Percentiles rank a stretch among this genome's conserved stretches.
These are phyloP conservation scores for Cryptocephalus moraei DNA, from an alignment of 2,888 invertebrate species.

Conservation along the genomic window DNA sequence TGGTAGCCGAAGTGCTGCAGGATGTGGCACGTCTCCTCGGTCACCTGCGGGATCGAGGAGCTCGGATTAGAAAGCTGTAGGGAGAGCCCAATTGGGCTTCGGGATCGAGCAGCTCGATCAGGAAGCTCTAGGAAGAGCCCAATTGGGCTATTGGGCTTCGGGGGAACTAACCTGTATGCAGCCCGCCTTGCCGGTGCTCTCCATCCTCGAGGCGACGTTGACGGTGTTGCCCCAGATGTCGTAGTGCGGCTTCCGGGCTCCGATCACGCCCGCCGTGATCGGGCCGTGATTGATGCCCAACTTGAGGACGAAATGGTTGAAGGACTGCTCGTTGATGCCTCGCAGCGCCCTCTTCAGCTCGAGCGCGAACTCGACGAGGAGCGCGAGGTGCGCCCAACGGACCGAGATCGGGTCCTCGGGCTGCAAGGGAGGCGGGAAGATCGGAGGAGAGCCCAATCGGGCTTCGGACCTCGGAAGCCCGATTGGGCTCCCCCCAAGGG, in stretches of 20 bases:
- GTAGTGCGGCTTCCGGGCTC: constrained; percentile 89
- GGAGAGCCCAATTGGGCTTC: no score
- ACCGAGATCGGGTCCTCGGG: constrained; percentile 61
- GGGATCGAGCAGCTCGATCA: no score
- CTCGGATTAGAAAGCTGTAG: no score
- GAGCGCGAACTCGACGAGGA: constrained; percentile 82
- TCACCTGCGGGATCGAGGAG: constrained; percentile 55
- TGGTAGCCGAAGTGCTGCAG: constrained; percentile 82
- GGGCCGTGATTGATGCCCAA: constrained; percentile 95
- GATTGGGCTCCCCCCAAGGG: no score
- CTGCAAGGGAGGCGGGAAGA: constrained; percentile 38
- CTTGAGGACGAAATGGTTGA: constrained; percentile 88
- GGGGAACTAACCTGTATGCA: constrained; percentile 84
- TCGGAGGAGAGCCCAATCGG: no score
- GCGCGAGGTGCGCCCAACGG: constrained; percentile 75
- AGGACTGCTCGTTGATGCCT: constrained; percentile 88
- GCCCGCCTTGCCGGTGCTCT: constrained; percentile 92
- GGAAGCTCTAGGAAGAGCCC: no score
- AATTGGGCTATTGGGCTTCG: no score
- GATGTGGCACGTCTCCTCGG: constrained; percentile 87
- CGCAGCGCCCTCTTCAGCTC: constrained; percentile 84
- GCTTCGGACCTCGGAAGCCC: no score
- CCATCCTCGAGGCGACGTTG: constrained; percentile 96
- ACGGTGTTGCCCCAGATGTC: constrained; percentile 97
- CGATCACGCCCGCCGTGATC: constrained; percentile 91